Base-by-base conservation (phyloP, 2,888 invertebrate species). In the Invenusta paracnida region DNA sequence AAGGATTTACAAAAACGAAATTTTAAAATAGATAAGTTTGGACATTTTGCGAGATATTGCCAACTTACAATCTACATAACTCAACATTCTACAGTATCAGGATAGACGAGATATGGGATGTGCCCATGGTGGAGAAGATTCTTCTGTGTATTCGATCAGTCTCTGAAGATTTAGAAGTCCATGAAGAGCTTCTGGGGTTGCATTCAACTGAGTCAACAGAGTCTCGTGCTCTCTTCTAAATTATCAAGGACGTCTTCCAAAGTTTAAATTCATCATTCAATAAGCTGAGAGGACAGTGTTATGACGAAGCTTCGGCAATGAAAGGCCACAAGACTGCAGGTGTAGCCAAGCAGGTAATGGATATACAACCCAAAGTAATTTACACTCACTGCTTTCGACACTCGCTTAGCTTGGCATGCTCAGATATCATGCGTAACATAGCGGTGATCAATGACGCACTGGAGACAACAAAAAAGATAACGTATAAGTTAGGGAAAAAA, bases 41-140 rank as follows among this genome's bases (percentile, higher is more conserved):
- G n/a, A n/a, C n/a, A 73, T 73, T 73, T 23, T 73, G 23, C 5
- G 73, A 23, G 5, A 13, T 73, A 23, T 73, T 73, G 73, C 73
- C n/a, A 73, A 73, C n/a, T n/a, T n/a, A n/a, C 73, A 73, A 73
- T 73, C 23, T 73, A 73, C 73, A 73, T 23, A 73, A 73, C 23
- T 73, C 73, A 13, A 5, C 5, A 73, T 73, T 73, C 23, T 73
- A 73, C 73, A 13, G 11, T 23, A 73, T 25, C 73, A 73, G 5
- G 73, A 73, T 73, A 13, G 73, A 73, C 23, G 73, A 73, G 23
- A 73, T 23, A 5, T 73, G 73, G 5, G 73, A 73, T 73, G 73
- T 73, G 5, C 23, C 25, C 5, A 73, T 73, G 73, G 73, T 73
- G 73, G 73, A 73, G 73, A 5, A 73, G 23, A 23, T 23, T 13